Evolutionary conservation across 35 echinoderm and acorn worm genomes (phyloP).

Genomic region (Diadema setosum): DNA sequence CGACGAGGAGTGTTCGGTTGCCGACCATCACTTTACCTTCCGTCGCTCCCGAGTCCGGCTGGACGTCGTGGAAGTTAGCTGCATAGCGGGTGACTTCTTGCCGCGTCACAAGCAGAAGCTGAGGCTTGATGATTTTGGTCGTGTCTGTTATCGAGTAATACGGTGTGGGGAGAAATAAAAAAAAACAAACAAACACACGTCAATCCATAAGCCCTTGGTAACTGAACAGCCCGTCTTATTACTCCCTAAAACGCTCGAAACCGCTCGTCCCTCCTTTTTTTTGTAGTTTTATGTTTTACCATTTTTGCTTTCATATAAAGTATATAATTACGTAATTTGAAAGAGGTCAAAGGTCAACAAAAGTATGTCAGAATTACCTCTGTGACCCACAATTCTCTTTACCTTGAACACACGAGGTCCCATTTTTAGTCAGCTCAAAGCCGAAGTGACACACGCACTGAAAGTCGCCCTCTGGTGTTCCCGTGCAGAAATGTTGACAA

Average conservation of each 20-base stretch:
- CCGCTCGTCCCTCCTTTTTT: too few relatives aligned
- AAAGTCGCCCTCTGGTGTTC: constrained; percentile 10
- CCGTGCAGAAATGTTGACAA: constrained; percentile 63
- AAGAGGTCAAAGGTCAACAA: too few relatives aligned
- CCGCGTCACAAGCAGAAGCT: constrained; percentile 44
- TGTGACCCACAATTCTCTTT: not conserved
- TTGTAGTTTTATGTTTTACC: too few relatives aligned
- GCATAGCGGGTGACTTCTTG: constrained; percentile 14
- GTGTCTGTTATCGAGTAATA: too few relatives aligned
- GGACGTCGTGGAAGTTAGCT: constrained; percentile 15
- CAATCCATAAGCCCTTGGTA: too few relatives aligned
- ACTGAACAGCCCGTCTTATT: too few relatives aligned
- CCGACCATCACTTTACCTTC: not conserved
- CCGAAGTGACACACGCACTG: constrained; percentile 58
- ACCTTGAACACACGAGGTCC: constrained; percentile 46
- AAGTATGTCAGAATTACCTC: too few relatives aligned
- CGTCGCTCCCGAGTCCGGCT: not conserved
- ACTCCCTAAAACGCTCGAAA: too few relatives aligned
- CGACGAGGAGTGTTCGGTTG: constrained; percentile 37
- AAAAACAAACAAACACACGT: too few relatives aligned
- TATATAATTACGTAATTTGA: too few relatives aligned
- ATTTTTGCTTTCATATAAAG: too few relatives aligned
- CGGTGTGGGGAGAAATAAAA: too few relatives aligned
- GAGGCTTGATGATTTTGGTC: constrained; percentile 30
- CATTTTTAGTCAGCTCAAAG: constrained; percentile 4